Percentiles rank a stretch among this genome's conserved stretches.
phyloP scores from a whole-genome alignment of 2,888 invertebrate species.

The Microplitis manilae region DNA sequence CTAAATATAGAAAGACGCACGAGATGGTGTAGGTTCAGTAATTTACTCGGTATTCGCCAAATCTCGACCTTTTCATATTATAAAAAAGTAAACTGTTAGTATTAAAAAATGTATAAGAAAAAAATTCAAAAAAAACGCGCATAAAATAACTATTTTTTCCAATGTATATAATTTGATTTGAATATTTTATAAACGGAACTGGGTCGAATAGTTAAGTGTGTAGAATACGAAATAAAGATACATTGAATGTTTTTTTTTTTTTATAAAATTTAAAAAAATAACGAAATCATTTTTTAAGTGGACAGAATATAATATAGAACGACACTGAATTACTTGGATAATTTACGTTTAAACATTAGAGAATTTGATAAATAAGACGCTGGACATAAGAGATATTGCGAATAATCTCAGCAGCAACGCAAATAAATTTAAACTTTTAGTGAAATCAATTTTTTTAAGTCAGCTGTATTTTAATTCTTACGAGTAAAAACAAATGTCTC shows the following conservation, averaged over 20 bases:
- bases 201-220: background rate
- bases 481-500: background rate
- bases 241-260: slow-evolving; percentile 1
- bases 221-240: background rate
- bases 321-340: background rate
- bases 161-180: background rate
- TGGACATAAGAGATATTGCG: background rate
- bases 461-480: slow-evolving; percentile 21
- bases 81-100: background rate
- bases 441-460: slow-evolving; percentile 39
- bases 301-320: too few relatives aligned
- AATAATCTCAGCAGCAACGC: slow-evolving; percentile 18
- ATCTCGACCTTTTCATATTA: background rate
- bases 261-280: too few relatives aligned
- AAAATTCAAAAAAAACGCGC: background rate
- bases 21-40: background rate
- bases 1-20: slow-evolving; percentile 62
- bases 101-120: background rate
- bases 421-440: slow-evolving; percentile 43
- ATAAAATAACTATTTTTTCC: too few relatives aligned
- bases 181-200: background rate
- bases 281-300: too few relatives aligned
- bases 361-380: background rate
- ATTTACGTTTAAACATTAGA: background rate
- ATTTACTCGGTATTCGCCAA: background rate